phyloP scores from a whole-genome alignment of 2,888 invertebrate species.

The Phragmatobia fuliginosa region DNA sequence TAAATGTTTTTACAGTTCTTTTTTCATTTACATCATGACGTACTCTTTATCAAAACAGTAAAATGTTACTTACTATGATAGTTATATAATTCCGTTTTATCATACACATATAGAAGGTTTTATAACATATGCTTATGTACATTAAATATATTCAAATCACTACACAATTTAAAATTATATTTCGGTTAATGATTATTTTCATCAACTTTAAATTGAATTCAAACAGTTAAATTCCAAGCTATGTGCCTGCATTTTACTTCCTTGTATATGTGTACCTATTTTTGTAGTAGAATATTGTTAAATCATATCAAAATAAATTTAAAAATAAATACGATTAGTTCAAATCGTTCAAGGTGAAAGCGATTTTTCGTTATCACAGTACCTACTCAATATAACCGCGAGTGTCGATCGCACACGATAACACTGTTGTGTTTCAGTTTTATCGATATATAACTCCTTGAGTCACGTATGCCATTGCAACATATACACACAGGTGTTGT shows the following conservation, averaged over 20 bases:
- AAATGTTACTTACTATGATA: neutral
- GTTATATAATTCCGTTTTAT: neutral
- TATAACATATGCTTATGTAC: neutral
- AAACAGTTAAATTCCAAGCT: neutral
- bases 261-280: neutral
- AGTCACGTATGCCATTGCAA: constrained; percentile 81
- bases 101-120: neutral
- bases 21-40: neutral
- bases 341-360: constrained; percentile 73
- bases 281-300: neutral
- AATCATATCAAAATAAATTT: constrained; percentile 9
- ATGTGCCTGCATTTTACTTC: neutral
- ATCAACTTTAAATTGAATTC: neutral
- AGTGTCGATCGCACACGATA: constrained; percentile 76
- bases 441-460: constrained; percentile 73
- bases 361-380: constrained; percentile 68
- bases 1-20: neutral
- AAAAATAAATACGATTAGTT: constrained; percentile 14
- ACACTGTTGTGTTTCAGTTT: constrained; percentile 74
- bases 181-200: neutral
- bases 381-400: constrained; percentile 59
- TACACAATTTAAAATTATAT: neutral
- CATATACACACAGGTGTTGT: constrained; percentile 60
- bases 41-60: neutral
- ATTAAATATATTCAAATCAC: neutral